Percentiles rank a stretch among this genome's conserved stretches.
These are phyloP conservation scores for Lycaon pictus DNA, from an alignment of 2,113 vertebrate species.

Conservation along the genomic window DNA sequence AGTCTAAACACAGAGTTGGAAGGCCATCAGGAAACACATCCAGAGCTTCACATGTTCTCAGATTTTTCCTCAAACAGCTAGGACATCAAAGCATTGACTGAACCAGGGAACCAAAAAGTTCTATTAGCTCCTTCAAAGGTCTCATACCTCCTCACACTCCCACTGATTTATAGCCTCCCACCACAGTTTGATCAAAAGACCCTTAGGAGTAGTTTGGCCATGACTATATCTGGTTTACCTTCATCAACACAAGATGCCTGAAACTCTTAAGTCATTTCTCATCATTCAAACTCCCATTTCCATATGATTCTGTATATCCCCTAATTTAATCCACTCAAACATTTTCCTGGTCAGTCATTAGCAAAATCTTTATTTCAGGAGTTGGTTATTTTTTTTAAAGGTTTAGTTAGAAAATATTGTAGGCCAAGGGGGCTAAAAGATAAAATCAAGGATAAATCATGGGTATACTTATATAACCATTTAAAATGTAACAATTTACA, in stretches of 20 bases:
- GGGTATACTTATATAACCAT: background rate
- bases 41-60: background rate
- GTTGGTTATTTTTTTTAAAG: background rate
- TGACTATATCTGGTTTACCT: background rate
- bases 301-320: background rate
- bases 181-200: background rate
- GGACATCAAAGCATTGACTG: background rate
- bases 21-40: background rate
- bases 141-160: background rate
- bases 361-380: background rate
- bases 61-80: background rate
- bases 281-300: background rate
- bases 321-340: background rate
- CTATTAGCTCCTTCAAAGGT: background rate
- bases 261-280: background rate
- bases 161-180: background rate
- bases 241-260: background rate
- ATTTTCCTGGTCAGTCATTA: background rate
- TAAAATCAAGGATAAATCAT: background rate
- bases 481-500: background rate
- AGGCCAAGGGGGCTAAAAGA: background rate
- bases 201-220: background rate
- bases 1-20: background rate
- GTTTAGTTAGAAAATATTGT: background rate
- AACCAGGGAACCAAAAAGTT: background rate